phyloP scores from a whole-genome alignment of 64 coral and sea anemone species.

The Orbicella faveolata region DNA sequence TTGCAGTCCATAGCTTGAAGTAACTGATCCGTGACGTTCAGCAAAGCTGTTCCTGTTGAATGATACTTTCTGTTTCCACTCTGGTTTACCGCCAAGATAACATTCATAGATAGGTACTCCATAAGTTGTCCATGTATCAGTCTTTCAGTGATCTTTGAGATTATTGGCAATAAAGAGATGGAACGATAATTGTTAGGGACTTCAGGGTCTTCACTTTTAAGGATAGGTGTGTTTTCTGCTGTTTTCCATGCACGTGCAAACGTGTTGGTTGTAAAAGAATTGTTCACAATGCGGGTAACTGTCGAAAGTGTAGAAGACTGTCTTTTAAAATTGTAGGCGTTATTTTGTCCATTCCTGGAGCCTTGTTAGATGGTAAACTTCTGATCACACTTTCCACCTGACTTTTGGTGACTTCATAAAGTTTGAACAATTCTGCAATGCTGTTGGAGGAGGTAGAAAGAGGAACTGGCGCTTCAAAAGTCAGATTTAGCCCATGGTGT shows the following conservation, averaged over 20 bases:
- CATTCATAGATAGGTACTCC: too few species aligned
- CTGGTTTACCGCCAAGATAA: too few species aligned
- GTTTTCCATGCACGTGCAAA: constrained; percentile 28
- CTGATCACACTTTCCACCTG: not conserved
- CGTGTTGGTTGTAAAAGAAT: constrained; percentile 9
- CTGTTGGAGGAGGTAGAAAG: not conserved
- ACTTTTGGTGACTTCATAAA: not conserved
- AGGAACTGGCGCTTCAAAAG: not conserved
- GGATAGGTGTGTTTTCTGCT: constrained; percentile 16
- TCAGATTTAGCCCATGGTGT: constrained; percentile 22
- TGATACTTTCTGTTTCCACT: too few species aligned
- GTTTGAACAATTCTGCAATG: not conserved
- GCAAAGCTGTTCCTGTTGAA: too few species aligned
- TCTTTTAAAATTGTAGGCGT: constrained; percentile 16
- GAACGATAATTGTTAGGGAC: constrained; percentile 11
- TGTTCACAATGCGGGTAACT: constrained; percentile 18
- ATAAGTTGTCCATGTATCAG: too few species aligned
- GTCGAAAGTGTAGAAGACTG: not conserved
- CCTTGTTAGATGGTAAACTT: constrained; percentile 7
- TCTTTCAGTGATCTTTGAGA: too few species aligned
- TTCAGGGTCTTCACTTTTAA: not conserved
- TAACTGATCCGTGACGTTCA: too few species aligned
- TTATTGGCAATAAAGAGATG: not conserved
- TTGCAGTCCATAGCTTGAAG: too few species aligned
- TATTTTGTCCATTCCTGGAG: constrained; percentile 15